Evolutionary conservation across 2,797 vertebrate genomes (phyloP).

Genomic region (Enoplosus armatus): DNA sequence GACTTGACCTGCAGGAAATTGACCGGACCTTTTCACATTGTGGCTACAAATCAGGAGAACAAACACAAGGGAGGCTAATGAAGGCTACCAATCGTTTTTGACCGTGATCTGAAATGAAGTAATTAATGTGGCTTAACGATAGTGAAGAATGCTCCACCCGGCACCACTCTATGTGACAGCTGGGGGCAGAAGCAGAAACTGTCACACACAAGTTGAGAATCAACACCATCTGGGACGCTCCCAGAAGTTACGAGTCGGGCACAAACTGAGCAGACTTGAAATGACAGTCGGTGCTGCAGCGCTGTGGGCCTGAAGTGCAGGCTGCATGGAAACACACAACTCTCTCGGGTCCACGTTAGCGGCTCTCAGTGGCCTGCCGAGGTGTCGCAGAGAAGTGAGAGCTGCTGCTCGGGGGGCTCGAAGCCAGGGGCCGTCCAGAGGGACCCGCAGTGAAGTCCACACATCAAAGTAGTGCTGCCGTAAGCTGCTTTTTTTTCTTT

Average conservation of each 20-base stretch:
- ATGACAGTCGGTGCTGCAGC: conserved; percentile 19
- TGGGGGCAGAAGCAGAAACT: conserved; percentile 16
- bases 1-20: not conserved
- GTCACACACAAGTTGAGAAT: conserved; percentile 25
- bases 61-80: not conserved
- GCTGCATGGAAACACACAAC: conserved; percentile 16
- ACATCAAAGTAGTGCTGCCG: conserved; percentile 46
- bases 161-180: not conserved
- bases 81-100: not conserved
- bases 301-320: not conserved
- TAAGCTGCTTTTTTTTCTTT: conserved; percentile 15
- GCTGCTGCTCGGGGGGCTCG: conserved; percentile 23
- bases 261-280: conserved; percentile 35
- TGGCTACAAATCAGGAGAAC: not conserved
- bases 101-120: not conserved
- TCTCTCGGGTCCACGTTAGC: conserved; percentile 42
- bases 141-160: not conserved
- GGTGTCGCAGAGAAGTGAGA: conserved; percentile 38
- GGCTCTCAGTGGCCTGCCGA: conserved; percentile 29
- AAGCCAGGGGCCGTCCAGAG: conserved; percentile 23
- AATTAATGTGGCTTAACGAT: not conserved
- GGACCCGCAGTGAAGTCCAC: conserved; percentile 30
- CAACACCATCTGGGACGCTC: conserved; percentile 14
- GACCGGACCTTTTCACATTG: not conserved
- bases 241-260: conserved; percentile 26